Conservation (phyloP, 2,888 invertebrate species). For the Euproctis similis region DNA sequence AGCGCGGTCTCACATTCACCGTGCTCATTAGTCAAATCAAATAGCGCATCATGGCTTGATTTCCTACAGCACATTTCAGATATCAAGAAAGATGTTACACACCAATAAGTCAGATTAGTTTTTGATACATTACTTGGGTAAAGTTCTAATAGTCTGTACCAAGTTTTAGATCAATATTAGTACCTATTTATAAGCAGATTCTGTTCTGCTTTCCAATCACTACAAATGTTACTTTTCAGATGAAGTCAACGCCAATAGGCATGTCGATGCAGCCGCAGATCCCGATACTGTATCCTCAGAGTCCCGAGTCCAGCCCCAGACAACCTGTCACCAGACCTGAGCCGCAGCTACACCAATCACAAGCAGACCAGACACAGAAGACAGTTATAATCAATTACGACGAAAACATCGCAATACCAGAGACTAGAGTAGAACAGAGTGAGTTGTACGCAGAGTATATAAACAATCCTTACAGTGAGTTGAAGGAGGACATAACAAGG, state of each 20-base stretch:
- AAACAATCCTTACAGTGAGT: conserved; percentile 72
- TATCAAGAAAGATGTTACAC: too few species aligned
- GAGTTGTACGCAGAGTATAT: conserved; percentile 74
- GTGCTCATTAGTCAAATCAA: too few species aligned
- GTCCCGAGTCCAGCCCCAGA: conserved; percentile 10
- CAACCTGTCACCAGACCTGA: not conserved
- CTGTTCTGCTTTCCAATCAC: too few species aligned
- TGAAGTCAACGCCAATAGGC: conserved; percentile 80
- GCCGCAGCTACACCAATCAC: conserved; percentile 2
- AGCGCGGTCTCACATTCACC: too few species aligned
- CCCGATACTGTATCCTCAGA: conserved; percentile 51
- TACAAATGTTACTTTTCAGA: too few species aligned
- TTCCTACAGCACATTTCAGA: too few species aligned
- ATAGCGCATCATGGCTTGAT: too few species aligned
- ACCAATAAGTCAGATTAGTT: too few species aligned
- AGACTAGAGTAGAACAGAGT: conserved; percentile 31
- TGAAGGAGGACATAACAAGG: conserved; percentile 40
- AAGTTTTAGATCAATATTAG: too few species aligned
- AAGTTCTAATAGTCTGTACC: too few species aligned
- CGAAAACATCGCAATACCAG: conserved; percentile 17
- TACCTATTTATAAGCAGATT: too few species aligned
- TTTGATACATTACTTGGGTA: too few species aligned
- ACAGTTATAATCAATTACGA: conserved; percentile 15
- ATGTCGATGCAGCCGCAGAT: conserved; percentile 59
- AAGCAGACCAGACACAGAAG: conserved; percentile 12